Base-by-base conservation (phyloP, 2,888 invertebrate species). In the Aspidiotus rigidus region DNA sequence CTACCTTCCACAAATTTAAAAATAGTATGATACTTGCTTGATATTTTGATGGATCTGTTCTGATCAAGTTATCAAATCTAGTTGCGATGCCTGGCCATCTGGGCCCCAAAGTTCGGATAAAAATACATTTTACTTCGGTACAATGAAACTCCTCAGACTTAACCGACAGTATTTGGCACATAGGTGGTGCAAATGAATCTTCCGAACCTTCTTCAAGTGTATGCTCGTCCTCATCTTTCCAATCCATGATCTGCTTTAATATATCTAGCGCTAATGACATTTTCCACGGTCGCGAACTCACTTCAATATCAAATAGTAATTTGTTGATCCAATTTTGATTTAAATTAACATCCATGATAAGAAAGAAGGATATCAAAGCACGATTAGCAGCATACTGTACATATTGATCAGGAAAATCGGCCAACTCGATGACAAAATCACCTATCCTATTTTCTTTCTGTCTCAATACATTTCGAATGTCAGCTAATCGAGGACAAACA, bases 1-100 rank as follows among this genome's bases (percentile, higher is more conserved):
- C 90, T 73, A 89, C 88, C 77, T 92, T 90, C 93, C 93, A 93
- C 53, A 93, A 79, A 64, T 88, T 86, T 73, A 93, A 83, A 77
- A 93, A 93, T 62, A 90, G 90, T 69, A 92, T 78, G 3, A 82
- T 80, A 1, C 80, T 79, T 10, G 80, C 79, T 73, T 82, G 81
- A 72, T 81, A 79, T 42, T 78, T 78, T 2, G 78, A 76, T 7
- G 80, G 77, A 72, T 80, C 81, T 2, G n/a, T 59, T 59, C 78
- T 77, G 64, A 83, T 78, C 67, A 82, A 78, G 61, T 78, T 77
- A 72, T 81, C 79, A 73, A 82, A 81, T 73, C 81, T 86, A 74
- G 85, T 84, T 1, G 92, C 89, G 74, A 93, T 79, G 71, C 86
- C 83, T 1, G 87, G 87, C 93, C 93, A 93, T 78, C 89, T 89